A percentile compares a stretch with the other conserved stretches of the same genome.
These are phyloP conservation scores for Rhipidura dahli DNA, from an alignment of 2,113 vertebrate genomes.

Conservation along the genomic window DNA sequence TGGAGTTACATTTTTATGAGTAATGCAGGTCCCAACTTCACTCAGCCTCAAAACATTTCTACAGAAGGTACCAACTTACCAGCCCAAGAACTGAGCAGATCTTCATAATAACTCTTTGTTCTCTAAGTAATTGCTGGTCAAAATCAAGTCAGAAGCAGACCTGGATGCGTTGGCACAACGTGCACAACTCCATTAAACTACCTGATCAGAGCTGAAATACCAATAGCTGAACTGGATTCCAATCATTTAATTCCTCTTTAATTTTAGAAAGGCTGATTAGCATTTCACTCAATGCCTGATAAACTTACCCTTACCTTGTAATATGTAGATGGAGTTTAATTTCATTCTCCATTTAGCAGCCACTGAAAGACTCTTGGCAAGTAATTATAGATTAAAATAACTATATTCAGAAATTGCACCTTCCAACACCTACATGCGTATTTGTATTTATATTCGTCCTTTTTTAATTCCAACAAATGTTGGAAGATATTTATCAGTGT, in stretches of 20 bases:
- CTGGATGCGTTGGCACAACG: background rate
- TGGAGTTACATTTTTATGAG: background rate
- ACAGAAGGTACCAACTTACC: background rate
- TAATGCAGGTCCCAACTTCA: background rate
- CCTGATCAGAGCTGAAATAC: background rate
- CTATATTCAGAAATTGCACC: background rate
- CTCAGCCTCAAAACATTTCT: background rate
- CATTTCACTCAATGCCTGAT: background rate
- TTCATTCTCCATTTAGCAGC: background rate
- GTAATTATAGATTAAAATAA: background rate
- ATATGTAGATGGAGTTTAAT: conserved; percentile 14
- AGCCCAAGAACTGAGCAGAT: background rate
- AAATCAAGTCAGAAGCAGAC: background rate
- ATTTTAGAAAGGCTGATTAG: background rate
- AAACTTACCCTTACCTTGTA: background rate
- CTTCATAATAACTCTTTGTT: background rate
- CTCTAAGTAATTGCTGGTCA: background rate
- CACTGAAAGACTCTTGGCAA: background rate
- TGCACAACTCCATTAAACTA: background rate
- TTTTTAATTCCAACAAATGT: background rate
- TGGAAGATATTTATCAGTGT: background rate
- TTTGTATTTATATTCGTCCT: background rate
- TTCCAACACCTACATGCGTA: background rate
- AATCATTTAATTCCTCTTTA: background rate
- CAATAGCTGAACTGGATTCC: too few species aligned